Percentiles rank a stretch among this genome's conserved stretches.
These are phyloP conservation scores for Callorhinus ursinus DNA, from an alignment of 2,113 vertebrate species.

Conservation along the genomic window DNA sequence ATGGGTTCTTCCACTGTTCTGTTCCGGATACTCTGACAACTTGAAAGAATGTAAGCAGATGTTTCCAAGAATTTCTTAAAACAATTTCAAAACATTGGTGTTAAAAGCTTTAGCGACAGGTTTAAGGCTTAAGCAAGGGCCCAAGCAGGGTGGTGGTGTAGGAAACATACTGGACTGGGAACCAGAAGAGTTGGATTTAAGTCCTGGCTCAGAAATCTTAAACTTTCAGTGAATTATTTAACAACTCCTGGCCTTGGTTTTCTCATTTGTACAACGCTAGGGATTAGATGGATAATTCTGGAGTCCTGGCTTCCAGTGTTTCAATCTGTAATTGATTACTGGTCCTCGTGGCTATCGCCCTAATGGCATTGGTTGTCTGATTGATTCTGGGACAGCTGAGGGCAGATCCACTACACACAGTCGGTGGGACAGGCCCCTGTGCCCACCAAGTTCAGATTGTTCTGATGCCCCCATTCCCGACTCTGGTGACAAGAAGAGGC, in stretches of 20 bases:
- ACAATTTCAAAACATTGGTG: conserved; percentile 50
- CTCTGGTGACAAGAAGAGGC: fast-evolving
- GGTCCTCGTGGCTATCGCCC: fast-evolving
- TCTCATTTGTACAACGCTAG: not conserved
- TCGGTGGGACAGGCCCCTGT: not conserved
- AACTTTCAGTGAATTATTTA: not conserved
- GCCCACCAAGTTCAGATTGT: not conserved
- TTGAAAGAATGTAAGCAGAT: conserved; percentile 66
- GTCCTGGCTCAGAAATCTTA: not conserved
- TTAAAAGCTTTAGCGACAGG: conserved; percentile 47
- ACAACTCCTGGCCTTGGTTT: not conserved
- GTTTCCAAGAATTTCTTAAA: conserved; percentile 57
- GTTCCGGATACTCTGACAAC: conserved; percentile 53
- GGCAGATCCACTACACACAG: not conserved
- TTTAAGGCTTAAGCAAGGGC: conserved; percentile 9
- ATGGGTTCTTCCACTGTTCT: conserved; percentile 67
- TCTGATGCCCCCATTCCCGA: not conserved
- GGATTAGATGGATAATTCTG: not conserved
- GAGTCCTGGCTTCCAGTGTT: not conserved
- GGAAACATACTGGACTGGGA: not conserved
- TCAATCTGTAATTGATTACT: not conserved
- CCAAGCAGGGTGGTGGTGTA: conserved; percentile 5
- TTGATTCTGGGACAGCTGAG: not conserved
- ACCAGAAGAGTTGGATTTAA: not conserved
- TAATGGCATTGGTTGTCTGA: fast-evolving